These are phyloP conservation scores for Drosophila malerkotliana DNA, from an alignment of 1,140 invertebrate genomes.

Conservation along the genomic window DNA sequence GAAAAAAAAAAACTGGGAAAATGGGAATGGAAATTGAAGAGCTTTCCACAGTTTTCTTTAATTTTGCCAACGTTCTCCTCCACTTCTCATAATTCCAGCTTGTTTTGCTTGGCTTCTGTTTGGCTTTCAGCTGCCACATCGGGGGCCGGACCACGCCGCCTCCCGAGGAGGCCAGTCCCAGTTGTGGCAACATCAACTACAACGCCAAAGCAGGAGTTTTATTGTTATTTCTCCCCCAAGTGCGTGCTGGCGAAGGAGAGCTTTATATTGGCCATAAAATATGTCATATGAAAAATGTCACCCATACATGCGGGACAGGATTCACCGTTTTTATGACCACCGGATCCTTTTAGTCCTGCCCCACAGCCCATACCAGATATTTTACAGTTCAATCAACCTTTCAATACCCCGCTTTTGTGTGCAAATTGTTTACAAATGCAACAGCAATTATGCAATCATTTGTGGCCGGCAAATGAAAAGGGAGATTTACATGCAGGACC, in stretches of 20 bases:
- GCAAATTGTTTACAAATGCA: constrained; percentile 80
- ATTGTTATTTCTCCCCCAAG: constrained; percentile 57
- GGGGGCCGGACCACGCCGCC: constrained; percentile 43
- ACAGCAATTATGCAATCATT: constrained; percentile 79
- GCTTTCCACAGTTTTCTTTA: constrained; percentile 21
- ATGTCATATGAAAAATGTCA: constrained; percentile 68
- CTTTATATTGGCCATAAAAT: constrained; percentile 81
- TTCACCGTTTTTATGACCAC: constrained; percentile 7
- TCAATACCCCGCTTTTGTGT: constrained; percentile 62
- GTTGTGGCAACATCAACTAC: constrained; percentile 64
- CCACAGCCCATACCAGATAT: constrained; percentile 2
- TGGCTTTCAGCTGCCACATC: constrained; percentile 44
- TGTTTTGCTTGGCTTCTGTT: constrained; percentile 62
- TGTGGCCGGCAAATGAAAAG: constrained; percentile 74
- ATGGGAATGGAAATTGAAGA: constrained; percentile 21
- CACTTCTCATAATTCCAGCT: constrained; percentile 20
- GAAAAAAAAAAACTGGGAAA: neutral
- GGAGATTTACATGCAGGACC: constrained; percentile 64
- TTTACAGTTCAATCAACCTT: constrained; percentile 75
- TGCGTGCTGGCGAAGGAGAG: constrained; percentile 60
- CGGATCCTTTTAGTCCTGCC: constrained; percentile 7
- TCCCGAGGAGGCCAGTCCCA: neutral
- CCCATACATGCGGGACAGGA: neutral
- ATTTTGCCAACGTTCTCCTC: constrained; percentile 13
- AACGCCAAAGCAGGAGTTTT: constrained; percentile 51